phyloP scores from a whole-genome alignment of 2,797 vertebrate species.

The Cygnus olor region DNA sequence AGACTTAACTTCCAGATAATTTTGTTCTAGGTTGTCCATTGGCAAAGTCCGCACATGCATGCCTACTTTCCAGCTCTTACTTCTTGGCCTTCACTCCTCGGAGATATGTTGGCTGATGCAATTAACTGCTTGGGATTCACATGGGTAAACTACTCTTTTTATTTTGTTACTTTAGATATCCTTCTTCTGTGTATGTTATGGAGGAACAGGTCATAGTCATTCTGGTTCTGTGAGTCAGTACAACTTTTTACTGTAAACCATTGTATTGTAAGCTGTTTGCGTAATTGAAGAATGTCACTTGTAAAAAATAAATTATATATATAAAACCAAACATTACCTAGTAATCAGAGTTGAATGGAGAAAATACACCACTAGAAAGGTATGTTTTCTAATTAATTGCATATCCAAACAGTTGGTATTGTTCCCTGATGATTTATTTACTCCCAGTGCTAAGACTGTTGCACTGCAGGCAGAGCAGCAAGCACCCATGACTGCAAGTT shows the following conservation, averaged over 20 bases:
- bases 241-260: background rate
- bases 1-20: background rate
- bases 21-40: constrained; percentile 90
- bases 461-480: background rate
- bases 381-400: background rate
- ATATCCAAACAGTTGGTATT: background rate
- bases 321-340: background rate
- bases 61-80: constrained; percentile 94
- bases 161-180: background rate
- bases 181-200: background rate
- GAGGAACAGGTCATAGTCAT: background rate
- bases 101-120: constrained; percentile 96
- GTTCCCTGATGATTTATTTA: background rate
- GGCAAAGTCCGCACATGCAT: constrained; percentile 99
- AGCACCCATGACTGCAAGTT: background rate
- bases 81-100: constrained; percentile 96
- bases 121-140: constrained; percentile 98
- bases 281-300: background rate
- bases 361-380: background rate
- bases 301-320: background rate
- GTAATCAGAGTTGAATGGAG: background rate
- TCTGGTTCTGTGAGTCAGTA: background rate
- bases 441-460: background rate
- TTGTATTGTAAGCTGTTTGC: background rate
- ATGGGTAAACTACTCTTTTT: constrained; percentile 85